phyloP scores from a whole-genome alignment of 2,888 invertebrate genomes.

The Dynastes hyllus region DNA sequence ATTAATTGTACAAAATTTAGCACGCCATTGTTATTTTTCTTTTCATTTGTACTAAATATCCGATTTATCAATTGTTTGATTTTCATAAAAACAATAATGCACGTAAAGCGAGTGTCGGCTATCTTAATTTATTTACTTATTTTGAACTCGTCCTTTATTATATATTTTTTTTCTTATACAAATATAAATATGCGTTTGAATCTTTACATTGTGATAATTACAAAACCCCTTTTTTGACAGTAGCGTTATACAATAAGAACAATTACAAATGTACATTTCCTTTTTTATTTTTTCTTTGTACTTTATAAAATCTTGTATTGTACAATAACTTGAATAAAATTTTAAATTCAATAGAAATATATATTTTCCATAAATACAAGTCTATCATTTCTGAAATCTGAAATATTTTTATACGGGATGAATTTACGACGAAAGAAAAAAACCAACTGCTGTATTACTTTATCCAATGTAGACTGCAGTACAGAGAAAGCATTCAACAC shows the following conservation, averaged over 20 bases:
- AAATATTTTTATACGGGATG: too few relatives aligned
- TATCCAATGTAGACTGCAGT: too few relatives aligned
- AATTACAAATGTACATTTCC: constrained; percentile 32
- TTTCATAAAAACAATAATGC: too few relatives aligned
- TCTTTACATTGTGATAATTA: constrained; percentile 43
- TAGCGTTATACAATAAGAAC: constrained; percentile 42
- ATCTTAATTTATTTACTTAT: not conserved
- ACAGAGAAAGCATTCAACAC: constrained; percentile 51
- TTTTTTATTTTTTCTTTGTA: constrained; percentile 38
- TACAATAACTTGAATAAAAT: constrained; percentile 22
- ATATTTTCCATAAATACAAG: constrained; percentile 15
- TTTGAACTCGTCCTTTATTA: not conserved
- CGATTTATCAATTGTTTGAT: too few relatives aligned
- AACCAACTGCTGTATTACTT: too few relatives aligned
- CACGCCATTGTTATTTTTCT: too few relatives aligned
- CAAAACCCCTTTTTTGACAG: constrained; percentile 37
- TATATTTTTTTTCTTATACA: not conserved
- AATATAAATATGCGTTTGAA: constrained; percentile 17
- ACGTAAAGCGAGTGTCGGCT: too few relatives aligned
- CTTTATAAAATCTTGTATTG: constrained; percentile 19
- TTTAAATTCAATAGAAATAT: constrained; percentile 14
- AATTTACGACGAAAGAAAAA: too few relatives aligned
- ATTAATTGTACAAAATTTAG: too few relatives aligned
- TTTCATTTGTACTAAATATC: too few relatives aligned
- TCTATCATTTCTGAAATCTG: not conserved